Evolutionary conservation across 2,797 vertebrate species (phyloP).

Genomic region (Arctocebus calabarensis): DNA sequence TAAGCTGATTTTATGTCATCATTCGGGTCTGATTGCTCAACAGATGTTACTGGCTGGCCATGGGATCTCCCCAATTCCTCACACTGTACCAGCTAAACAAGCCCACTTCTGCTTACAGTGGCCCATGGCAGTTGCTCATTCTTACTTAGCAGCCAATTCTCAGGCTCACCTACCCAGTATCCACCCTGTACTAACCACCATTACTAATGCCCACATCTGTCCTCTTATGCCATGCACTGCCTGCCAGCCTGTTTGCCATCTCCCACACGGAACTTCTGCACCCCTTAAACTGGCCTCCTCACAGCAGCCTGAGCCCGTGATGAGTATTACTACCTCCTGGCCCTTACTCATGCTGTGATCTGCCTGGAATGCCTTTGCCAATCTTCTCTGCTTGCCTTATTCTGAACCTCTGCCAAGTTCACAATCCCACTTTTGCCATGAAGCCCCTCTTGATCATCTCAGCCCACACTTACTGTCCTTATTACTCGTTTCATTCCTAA

Average conservation of each 20-base stretch:
- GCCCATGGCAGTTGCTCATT: background rate
- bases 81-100: background rate
- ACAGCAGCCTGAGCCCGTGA: background rate
- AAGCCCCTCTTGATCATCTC: background rate
- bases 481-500: background rate
- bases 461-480: background rate
- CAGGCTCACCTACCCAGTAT: background rate
- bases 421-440: background rate
- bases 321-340: background rate
- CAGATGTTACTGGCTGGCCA: background rate
- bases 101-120: background rate
- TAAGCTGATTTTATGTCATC: background rate
- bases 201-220: background rate
- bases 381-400: background rate
- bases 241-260: background rate
- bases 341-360: background rate
- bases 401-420: background rate
- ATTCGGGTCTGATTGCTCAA: background rate
- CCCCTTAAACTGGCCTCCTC: background rate
- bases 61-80: background rate
- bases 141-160: background rate
- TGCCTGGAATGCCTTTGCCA: background rate
- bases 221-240: background rate
- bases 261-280: background rate
- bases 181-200: rapidly evolving